Percentiles rank a stretch among this genome's conserved stretches.
Conservation (phyloP, 2,797 vertebrate genomes). For the Pangasius djambal region DNA sequence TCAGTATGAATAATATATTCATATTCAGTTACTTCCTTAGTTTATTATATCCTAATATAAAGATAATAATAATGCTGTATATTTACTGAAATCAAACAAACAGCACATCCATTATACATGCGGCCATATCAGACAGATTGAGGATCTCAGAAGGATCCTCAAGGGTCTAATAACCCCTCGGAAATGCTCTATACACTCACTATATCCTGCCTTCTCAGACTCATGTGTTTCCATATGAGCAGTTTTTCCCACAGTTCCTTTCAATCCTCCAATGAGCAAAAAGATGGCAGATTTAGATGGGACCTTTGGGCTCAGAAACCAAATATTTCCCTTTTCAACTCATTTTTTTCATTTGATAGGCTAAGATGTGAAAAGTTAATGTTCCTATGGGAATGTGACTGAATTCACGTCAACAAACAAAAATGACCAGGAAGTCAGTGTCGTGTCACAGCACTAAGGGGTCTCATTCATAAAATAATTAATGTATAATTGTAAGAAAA, state of each 20-base stretch:
- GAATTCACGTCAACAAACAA: slow-evolving; percentile 7
- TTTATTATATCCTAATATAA: not conserved
- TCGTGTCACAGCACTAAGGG: not conserved
- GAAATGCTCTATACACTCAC: slow-evolving; percentile 2
- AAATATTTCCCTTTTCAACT: not conserved
- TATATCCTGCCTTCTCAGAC: slow-evolving; percentile 5
- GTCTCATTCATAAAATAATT: not conserved
- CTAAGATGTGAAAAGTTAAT: not conserved
- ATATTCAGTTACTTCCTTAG: not conserved
- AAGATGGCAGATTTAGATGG: not conserved
- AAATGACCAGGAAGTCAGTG: not conserved
- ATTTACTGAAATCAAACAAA: not conserved
- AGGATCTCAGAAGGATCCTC: not conserved
- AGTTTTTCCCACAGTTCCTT: slow-evolving; percentile 18
- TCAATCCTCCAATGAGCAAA: not conserved
- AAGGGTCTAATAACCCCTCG: slow-evolving; percentile 16
- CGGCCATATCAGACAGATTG: not conserved
- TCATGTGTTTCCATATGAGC: slow-evolving; percentile 1
- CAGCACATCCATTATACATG: not conserved
- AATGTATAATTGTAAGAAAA: not conserved
- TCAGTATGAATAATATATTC: not conserved
- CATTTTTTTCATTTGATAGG: not conserved
- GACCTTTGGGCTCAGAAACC: not conserved
- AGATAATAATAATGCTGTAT: not conserved
- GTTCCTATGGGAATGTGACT: slow-evolving; percentile 14